Percentiles rank a stretch among this genome's conserved stretches.
Evolutionary conservation across 2,113 vertebrate species (phyloP).

Genomic region (Gymnogyps californianus): DNA sequence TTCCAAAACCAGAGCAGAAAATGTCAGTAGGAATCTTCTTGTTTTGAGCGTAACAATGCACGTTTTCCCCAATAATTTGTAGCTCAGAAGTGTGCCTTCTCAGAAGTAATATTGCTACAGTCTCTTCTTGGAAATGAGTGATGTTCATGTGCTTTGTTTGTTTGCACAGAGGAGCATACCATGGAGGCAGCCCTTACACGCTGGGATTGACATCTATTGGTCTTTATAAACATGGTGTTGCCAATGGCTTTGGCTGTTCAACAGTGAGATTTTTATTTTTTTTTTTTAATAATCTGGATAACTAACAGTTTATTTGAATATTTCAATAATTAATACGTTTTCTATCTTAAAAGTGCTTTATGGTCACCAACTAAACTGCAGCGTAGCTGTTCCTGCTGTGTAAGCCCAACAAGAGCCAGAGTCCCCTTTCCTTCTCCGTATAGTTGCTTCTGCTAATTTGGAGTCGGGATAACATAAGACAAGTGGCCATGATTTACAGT

Average conservation of each 20-base stretch:
- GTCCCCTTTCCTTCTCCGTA: not conserved
- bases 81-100: not conserved
- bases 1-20: not conserved
- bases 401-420: not conserved
- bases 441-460: too few species aligned
- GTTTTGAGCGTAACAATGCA: not conserved
- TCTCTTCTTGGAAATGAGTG: not conserved
- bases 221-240: slow-evolving; percentile 78
- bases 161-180: slow-evolving; percentile 86
- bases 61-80: not conserved
- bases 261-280: slow-evolving; percentile 60
- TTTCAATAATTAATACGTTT: not conserved
- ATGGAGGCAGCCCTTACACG: slow-evolving; percentile 81
- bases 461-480: too few species aligned
- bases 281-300: not conserved
- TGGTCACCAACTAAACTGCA: not conserved
- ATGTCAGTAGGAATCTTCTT: not conserved
- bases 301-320: not conserved
- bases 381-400: not conserved
- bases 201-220: slow-evolving; percentile 82
- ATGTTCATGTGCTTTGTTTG: not conserved
- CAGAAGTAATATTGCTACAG: not conserved
- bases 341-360: not conserved
- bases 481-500: too few species aligned
- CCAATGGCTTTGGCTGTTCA: slow-evolving; percentile 79